Conservation (phyloP, 92 coral and sea anemone genomes). For the Parazoanthus swiftii region DNA sequence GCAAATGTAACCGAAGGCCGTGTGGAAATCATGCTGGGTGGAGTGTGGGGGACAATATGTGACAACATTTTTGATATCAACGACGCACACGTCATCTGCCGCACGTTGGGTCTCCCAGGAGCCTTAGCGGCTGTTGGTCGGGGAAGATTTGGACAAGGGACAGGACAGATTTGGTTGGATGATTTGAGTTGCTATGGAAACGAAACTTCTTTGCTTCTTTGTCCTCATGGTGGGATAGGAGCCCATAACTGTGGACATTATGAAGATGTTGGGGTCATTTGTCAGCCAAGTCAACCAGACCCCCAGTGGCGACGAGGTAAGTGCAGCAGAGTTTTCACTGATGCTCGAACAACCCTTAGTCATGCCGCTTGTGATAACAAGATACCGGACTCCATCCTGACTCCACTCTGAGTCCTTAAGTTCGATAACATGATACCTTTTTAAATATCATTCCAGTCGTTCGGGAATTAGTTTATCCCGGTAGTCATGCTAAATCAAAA, state of each 20-base stretch:
- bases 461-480: too few species aligned
- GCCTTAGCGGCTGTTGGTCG: neutral
- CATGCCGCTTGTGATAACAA: too few species aligned
- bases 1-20: neutral
- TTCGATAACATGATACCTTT: too few species aligned
- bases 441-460: too few species aligned
- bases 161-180: constrained; percentile 3
- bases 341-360: too few species aligned
- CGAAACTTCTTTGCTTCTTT: neutral
- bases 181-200: constrained; percentile 12
- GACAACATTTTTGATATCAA: constrained; percentile 14
- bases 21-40: neutral
- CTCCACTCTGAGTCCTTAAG: too few species aligned
- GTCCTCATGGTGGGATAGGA: constrained; percentile 1
- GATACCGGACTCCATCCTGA: too few species aligned
- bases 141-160: neutral
- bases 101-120: constrained; percentile 1
- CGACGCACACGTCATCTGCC: constrained; percentile 22
- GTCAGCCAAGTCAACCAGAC: neutral
- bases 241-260: neutral
- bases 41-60: constrained; percentile 26
- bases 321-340: too few species aligned
- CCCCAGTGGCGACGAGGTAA: neutral
- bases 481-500: too few species aligned
- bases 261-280: constrained; percentile 17